Conservation (phyloP, 2,797 vertebrate genomes). For the Syndactyla subalaris region DNA sequence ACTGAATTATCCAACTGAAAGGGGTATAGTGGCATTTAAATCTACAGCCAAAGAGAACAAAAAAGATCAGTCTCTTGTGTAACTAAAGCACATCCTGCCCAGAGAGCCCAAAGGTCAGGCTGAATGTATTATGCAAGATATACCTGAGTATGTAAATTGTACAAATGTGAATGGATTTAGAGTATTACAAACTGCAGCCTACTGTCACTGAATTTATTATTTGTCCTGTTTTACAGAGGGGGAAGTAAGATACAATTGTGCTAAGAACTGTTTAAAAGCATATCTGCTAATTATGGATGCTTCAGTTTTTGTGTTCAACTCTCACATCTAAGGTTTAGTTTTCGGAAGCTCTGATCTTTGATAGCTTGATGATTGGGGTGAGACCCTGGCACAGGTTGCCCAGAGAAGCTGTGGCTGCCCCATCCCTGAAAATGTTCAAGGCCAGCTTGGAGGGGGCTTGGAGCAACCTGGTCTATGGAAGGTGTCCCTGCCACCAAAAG, state of each 20-base stretch:
- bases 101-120: background rate
- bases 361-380: background rate
- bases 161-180: background rate
- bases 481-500: background rate
- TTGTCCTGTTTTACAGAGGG: background rate
- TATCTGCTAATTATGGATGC: background rate
- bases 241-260: background rate
- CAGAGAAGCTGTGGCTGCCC: background rate
- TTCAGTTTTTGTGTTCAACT: background rate
- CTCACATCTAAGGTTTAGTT: background rate
- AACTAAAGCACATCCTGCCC: background rate
- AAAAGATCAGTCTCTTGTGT: background rate
- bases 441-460: background rate
- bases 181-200: background rate
- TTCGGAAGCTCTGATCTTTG: background rate
- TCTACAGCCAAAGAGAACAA: background rate
- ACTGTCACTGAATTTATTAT: background rate
- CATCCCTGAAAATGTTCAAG: background rate
- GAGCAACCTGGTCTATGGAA: fast-evolving
- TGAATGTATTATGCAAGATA: background rate
- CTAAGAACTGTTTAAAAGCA: background rate
- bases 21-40: background rate
- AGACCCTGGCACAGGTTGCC: background rate
- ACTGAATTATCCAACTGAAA: background rate
- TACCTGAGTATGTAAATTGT: background rate